Conservation (phyloP, 2,888 invertebrate species). For the Tiliacea aurago region DNA sequence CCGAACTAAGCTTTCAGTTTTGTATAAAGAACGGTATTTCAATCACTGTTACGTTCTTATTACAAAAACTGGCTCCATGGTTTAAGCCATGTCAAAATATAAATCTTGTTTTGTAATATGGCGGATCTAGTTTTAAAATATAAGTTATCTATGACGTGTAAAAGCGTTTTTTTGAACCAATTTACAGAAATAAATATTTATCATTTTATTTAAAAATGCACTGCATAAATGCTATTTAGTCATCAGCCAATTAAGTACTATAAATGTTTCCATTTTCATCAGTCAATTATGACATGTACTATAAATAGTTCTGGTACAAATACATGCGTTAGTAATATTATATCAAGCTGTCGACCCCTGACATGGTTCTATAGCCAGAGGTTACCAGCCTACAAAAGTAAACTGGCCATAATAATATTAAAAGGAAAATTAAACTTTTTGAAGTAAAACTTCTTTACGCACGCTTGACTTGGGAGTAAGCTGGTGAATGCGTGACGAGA, state of each 20-base stretch:
- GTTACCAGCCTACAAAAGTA: neutral
- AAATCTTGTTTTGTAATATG: too few relatives aligned
- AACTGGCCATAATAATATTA: neutral
- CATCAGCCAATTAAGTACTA: neutral
- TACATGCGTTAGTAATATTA: neutral
- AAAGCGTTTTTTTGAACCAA: neutral
- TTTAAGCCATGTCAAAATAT: too few relatives aligned
- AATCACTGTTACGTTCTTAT: too few relatives aligned
- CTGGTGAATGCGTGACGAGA: too few relatives aligned
- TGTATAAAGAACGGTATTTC: too few relatives aligned
- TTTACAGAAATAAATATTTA: neutral
- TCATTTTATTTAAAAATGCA: neutral
- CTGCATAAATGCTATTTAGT: slow-evolving; percentile 2
- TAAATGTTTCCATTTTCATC: neutral
- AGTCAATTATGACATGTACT: neutral
- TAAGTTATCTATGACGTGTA: neutral
- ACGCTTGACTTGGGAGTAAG: too few relatives aligned
- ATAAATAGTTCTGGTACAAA: neutral
- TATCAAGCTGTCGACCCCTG: neutral
- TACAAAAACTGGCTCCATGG: too few relatives aligned
- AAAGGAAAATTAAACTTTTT: neutral
- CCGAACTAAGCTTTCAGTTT: too few relatives aligned
- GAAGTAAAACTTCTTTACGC: too few relatives aligned
- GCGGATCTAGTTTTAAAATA: neutral
- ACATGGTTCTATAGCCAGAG: too few relatives aligned